Conservation (phyloP, 2,888 invertebrate species). For the Agrotis ipsilon region DNA sequence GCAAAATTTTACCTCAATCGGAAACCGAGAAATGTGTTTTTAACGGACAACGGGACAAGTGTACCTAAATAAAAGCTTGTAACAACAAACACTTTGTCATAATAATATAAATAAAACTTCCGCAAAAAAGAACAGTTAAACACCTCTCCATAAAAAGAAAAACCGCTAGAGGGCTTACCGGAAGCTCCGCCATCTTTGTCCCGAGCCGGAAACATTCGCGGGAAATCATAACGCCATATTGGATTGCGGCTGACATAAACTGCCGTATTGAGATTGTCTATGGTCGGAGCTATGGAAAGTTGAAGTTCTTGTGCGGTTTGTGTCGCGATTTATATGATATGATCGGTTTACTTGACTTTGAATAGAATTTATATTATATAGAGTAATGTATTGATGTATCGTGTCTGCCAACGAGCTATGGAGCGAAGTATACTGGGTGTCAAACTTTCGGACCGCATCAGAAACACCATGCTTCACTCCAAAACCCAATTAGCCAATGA, state of each 20-base stretch:
- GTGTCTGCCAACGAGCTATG: no score
- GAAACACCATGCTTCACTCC: no score
- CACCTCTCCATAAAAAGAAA: constrained; percentile 52
- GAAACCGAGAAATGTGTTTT: no score
- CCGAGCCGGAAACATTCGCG: constrained; percentile 69
- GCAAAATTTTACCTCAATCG: no score
- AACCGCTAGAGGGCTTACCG: constrained; percentile 68
- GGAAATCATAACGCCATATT: constrained; percentile 74
- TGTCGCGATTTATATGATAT: constrained; percentile 37
- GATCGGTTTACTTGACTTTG: constrained; percentile 5
- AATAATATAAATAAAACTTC: background rate
- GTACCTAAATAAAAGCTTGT: no score
- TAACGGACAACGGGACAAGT: no score
- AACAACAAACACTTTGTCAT: background rate
- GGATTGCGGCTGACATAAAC: constrained; percentile 61
- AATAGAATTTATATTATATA: constrained; percentile 9
- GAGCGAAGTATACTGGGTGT: no score
- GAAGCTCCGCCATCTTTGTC: constrained; percentile 72
- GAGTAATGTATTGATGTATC: background rate
- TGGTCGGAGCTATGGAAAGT: constrained; percentile 52
- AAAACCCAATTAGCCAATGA: no score
- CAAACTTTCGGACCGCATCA: no score
- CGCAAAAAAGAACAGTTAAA: constrained; percentile 60
- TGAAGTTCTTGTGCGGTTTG: constrained; percentile 33
- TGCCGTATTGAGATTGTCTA: constrained; percentile 38